phyloP scores from a whole-genome alignment of 2,888 invertebrate genomes.

The Drosophila kokeensis region DNA sequence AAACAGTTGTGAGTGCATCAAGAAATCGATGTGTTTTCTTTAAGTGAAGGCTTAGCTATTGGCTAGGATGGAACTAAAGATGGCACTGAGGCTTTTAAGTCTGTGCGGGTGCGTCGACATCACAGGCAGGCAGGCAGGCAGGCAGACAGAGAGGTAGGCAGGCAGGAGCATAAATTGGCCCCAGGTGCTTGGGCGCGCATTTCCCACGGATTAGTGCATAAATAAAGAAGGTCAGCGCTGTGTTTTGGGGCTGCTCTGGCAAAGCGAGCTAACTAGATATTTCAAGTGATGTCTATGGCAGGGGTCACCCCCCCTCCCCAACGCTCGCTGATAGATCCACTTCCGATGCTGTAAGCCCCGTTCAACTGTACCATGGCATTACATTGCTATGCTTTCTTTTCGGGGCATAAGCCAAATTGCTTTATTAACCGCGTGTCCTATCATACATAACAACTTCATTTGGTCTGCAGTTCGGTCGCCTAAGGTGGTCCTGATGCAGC shows the following conservation, averaged over 20 bases:
- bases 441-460: constrained; percentile 66
- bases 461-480: constrained; percentile 20
- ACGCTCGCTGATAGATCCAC: constrained; percentile 12
- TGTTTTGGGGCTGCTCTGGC: constrained; percentile 33
- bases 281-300: constrained; percentile 49
- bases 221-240: constrained; percentile 76
- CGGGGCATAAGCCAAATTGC: constrained; percentile 51
- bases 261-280: constrained; percentile 69
- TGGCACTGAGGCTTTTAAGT: constrained; percentile 22
- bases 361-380: constrained; percentile 17
- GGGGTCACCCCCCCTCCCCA: constrained; percentile 27
- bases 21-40: neutral
- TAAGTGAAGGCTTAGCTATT: neutral
- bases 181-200: constrained; percentile 72
- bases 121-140: constrained; percentile 13
- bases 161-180: constrained; percentile 72
- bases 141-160: constrained; percentile 1
- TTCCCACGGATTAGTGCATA: constrained; percentile 79
- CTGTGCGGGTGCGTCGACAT: constrained; percentile 63
- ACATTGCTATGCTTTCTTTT: constrained; percentile 23
- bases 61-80: constrained; percentile 23
- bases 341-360: constrained; percentile 23
- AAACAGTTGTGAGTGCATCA: constrained; percentile 17
- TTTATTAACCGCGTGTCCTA: constrained; percentile 56
- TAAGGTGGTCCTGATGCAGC: constrained; percentile 67